Conservation (phyloP, 2,113 vertebrate genomes). For the Triplophysa tibetana region DNA sequence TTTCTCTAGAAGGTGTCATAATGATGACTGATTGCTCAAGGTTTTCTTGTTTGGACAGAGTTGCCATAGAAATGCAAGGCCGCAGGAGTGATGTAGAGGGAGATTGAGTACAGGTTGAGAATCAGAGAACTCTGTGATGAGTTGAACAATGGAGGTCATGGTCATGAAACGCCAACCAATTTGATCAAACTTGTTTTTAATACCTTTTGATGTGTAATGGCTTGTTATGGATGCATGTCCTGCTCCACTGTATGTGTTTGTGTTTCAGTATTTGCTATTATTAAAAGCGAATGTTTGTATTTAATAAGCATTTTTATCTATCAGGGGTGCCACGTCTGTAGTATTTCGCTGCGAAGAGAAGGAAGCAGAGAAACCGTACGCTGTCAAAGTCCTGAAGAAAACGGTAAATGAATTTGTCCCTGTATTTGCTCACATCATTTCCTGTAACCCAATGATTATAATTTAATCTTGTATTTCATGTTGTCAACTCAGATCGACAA, state of each 20-base stretch:
- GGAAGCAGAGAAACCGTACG: conserved; percentile 77
- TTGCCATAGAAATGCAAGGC: not conserved
- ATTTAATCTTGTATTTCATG: not conserved
- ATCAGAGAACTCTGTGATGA: not conserved
- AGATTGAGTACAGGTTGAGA: not conserved
- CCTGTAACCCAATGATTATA: not conserved
- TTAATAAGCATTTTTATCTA: conserved; percentile 13
- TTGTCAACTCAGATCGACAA: conserved; percentile 80
- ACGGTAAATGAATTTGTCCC: conserved; percentile 72
- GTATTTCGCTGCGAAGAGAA: conserved; percentile 87
- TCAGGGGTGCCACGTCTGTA: conserved; percentile 84
- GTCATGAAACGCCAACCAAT: not conserved
- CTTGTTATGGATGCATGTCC: not conserved
- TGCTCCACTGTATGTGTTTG: not conserved
- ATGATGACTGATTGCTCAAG: not conserved
- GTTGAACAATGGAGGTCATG: not conserved
- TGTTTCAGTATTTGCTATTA: not conserved
- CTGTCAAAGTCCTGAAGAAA: conserved; percentile 87
- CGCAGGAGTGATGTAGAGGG: not conserved
- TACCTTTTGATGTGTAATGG: not conserved
- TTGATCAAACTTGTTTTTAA: not conserved
- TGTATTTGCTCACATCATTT: not conserved
- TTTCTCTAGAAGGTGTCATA: not conserved
- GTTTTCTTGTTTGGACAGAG: not conserved
- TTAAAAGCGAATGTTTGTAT: not conserved